phyloP scores from a whole-genome alignment of 92 coral and sea anemone genomes.

The Parazoanthus swiftii region DNA sequence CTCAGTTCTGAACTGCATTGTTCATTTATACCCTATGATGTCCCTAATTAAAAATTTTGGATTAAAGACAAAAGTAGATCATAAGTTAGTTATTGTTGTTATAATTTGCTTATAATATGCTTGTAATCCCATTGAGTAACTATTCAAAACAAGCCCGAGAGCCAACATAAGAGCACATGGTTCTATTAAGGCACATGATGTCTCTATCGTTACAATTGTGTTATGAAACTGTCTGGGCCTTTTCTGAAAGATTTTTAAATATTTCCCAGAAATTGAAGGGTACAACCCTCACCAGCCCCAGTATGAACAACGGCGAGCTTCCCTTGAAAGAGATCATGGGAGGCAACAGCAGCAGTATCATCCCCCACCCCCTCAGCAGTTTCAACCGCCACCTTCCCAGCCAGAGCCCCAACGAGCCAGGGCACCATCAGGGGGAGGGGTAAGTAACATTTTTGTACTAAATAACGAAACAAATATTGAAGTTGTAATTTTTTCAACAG shows the following conservation, averaged over 20 bases:
- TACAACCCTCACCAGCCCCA: constrained; percentile 35
- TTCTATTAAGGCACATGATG: too few relatives aligned
- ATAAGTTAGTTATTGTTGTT: too few relatives aligned
- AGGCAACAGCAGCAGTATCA: constrained; percentile 29
- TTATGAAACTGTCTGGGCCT: neutral
- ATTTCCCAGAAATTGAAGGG: constrained; percentile 22
- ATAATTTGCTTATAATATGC: too few relatives aligned
- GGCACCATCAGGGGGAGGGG: constrained; percentile 25
- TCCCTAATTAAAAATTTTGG: neutral
- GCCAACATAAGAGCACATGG: too few relatives aligned
- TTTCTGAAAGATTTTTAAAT: neutral
- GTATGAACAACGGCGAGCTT: constrained; percentile 36
- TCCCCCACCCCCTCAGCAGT: constrained; percentile 21
- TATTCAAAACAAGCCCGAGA: too few relatives aligned
- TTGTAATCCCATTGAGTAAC: too few relatives aligned
- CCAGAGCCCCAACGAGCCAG: constrained; percentile 13
- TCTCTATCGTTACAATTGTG: too few relatives aligned
- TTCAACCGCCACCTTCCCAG: constrained; percentile 34
- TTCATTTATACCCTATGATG: too few relatives aligned
- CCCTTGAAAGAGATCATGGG: constrained; percentile 22
- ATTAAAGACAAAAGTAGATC: neutral
- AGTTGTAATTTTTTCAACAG: neutral
- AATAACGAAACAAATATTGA: neutral
- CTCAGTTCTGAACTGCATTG: too few relatives aligned
- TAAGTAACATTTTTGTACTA: neutral